Evolutionary conservation across 2,113 vertebrate genomes (phyloP).

Genomic region (Ciconia maguari): DNA sequence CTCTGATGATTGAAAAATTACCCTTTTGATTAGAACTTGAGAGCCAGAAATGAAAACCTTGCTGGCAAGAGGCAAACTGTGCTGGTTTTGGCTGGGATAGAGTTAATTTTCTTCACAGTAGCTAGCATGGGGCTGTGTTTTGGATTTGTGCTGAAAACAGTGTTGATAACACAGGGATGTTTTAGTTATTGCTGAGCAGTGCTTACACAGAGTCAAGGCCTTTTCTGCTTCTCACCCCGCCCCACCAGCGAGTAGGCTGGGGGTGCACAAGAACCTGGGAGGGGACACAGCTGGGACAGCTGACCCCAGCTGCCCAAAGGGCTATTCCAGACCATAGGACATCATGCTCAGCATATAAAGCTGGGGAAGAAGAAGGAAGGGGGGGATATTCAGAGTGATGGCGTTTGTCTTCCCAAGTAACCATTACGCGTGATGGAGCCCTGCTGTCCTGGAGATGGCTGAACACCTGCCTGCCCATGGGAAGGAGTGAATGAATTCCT

Average conservation of each 20-base stretch:
- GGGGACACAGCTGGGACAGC: background rate
- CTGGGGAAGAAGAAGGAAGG: background rate
- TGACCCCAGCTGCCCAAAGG: background rate
- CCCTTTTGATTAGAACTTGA: background rate
- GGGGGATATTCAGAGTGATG: background rate
- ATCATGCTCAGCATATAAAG: background rate
- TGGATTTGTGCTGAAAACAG: background rate
- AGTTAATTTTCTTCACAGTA: background rate
- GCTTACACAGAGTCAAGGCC: background rate
- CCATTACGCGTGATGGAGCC: background rate
- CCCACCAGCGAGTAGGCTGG: background rate
- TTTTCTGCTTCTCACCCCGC: background rate
- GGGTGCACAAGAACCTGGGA: background rate
- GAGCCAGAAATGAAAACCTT: background rate
- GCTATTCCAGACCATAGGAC: accelerated
- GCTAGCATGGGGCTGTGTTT: background rate
- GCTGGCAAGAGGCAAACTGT: background rate
- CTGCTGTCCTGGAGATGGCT: background rate
- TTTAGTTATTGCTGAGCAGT: background rate
- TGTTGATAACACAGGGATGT: background rate
- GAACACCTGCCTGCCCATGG: background rate
- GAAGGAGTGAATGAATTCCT: background rate
- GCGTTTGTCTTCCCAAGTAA: background rate
- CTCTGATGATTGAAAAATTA: background rate
- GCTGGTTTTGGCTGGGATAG: background rate